Base-by-base conservation (phyloP, 2,888 invertebrate species). In the Spodoptera picta region DNA sequence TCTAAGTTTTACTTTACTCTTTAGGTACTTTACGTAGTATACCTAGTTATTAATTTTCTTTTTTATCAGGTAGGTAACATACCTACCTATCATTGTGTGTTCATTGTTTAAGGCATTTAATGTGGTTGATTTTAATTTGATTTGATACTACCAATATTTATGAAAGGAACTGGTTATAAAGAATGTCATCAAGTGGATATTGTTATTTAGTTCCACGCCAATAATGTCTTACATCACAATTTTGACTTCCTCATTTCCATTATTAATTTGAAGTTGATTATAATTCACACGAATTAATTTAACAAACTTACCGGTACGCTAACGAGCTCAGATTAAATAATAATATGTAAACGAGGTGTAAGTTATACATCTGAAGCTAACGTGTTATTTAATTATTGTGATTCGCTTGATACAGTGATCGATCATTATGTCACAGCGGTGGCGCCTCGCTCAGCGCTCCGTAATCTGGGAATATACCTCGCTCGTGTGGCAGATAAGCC, bases 191-290 rank as follows among this genome's bases (percentile, higher is more conserved):
- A 9, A 36, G 36, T 36, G 36, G 36, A 36, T 36, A 36, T 36
- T 36, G 36, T 36, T 27, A 27, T 27, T 5, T 27, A 36, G 50
- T 61, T 61, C 27, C 41, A 44, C 27, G 46, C 36, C 43, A 23
- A 62, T 61, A 31, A 54, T 60, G 59, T 59, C 31, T 53, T 54
- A 50, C 27, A n/a, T 54, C 46, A 59, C n/a, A 44, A 5, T 44
- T 36, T 49, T 23, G 9, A 61, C 45, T 54, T 69, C 69, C 62
- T 54, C 46, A 55, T 55, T 67, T 55, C 50, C 44, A 62, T 62
- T 9, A 52, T 55, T 51, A 64, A 57, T 70, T 49, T 46, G 2
- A 57, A 44, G 43, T 44, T 53, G 49, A 53, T 53, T 46, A 43
- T 63, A 45, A 45, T 12, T 68, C 19, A 43, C 24, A 12, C 10